Evolutionary conservation across 1,140 invertebrate genomes (phyloP).

Genomic region (Zaprionus lachaisei): DNA sequence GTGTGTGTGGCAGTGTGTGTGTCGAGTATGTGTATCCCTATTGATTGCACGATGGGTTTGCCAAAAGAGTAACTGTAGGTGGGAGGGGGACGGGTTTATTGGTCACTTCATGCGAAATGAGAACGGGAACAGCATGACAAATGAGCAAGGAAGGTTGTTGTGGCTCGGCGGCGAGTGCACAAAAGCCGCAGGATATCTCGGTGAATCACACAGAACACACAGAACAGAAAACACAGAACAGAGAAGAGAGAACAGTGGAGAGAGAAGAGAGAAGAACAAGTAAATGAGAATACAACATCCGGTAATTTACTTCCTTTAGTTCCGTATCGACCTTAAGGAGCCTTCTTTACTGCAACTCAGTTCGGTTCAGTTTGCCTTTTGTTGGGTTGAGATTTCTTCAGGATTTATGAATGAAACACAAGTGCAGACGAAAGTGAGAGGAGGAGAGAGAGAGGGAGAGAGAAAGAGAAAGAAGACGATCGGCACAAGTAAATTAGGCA

Average conservation of each 20-base stretch:
- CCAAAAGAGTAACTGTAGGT: slow-evolving; percentile 37
- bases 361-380: slow-evolving; percentile 47
- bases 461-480: slow-evolving; percentile 45
- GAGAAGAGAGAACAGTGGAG: not conserved
- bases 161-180: slow-evolving; percentile 34
- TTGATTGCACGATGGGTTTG: slow-evolving; percentile 47
- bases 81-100: slow-evolving; percentile 47
- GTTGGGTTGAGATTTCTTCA: slow-evolving; percentile 60
- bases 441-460: not conserved
- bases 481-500: slow-evolving; percentile 81
- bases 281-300: slow-evolving; percentile 84
- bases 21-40: not conserved
- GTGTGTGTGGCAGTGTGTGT: not conserved
- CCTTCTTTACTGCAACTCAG: slow-evolving; percentile 21
- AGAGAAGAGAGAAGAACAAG: slow-evolving; percentile 43
- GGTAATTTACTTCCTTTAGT: slow-evolving; percentile 84
- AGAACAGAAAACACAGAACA: not conserved
- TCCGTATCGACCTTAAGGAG: slow-evolving; percentile 71
- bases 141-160: slow-evolving; percentile 63
- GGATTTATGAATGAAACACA: slow-evolving; percentile 73
- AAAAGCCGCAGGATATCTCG: slow-evolving; percentile 77
- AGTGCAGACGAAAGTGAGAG: slow-evolving; percentile 21
- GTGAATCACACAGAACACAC: slow-evolving; percentile 70
- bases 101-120: slow-evolving; percentile 73
- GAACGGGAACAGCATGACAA: slow-evolving; percentile 60